Evolutionary conservation across 2,888 invertebrate species (phyloP), one percentile per base, ranked within the genome.

Genomic region (Epinotia nisella): DNA sequence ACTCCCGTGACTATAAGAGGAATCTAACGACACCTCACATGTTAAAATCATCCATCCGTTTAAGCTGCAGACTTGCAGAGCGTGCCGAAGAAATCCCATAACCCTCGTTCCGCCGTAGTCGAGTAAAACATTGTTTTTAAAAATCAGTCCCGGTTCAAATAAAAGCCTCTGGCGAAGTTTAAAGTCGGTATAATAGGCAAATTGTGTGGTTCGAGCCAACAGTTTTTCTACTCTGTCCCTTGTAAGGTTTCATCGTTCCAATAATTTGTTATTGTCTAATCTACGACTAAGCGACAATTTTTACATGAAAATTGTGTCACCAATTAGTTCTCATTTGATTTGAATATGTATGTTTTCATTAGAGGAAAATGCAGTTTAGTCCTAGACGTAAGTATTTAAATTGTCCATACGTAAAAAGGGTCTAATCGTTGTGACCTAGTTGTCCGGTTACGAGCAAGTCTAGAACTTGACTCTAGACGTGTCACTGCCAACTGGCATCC

Each of bases 201-300:
- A 45, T 21, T 10, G 41, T 51, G 35, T 24, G 11, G 9, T 35
- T 64, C 4, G 35, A 39, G 24, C 70, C 70, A 60, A 67, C 49
- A 74, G 90, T 91, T 86, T 74, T 19, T 21, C 55, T 77, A 72
- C 81, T 74, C 89, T 89, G 84, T 13, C 75, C 82, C 79, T 87
- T 86, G 77, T 87, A 83, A 70, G 91, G 90, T 83, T 92, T 92
- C 91, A 78, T 76, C 79, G 82, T 82, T 84, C 83, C 83, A 84
- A 64, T 64, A 70, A 70, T 70, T 68, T 64, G 68, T 67, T 66
- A 58, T 71, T 67, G 35, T 35, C 67, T 71, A 74, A 71, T 70
- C 65, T 70, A 71, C 62, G 56, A 56, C 55, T 58, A 58, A 67
- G 39, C 45, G 74, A 35, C 41, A 58, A 64, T 71, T 71, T 62